Evolutionary conservation across 2,888 invertebrate species (phyloP).

Genomic region (Anticlea derivata): DNA sequence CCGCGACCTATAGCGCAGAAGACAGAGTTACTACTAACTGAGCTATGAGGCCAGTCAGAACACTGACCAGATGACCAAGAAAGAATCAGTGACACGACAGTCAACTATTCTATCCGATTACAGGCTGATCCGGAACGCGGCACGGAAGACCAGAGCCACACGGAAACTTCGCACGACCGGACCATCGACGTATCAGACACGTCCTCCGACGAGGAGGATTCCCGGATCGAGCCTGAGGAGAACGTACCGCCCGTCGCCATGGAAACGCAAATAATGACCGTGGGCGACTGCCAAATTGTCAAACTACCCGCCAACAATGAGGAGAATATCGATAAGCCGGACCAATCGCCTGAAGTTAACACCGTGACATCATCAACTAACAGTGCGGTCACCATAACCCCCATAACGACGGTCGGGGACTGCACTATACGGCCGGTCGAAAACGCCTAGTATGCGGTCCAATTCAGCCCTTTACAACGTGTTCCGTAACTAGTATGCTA

Average conservation of each 20-base stretch:
- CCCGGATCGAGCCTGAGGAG: slow-evolving; percentile 64
- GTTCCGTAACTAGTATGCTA: too few species aligned
- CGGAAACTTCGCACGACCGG: slow-evolving; percentile 50
- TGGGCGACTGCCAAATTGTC: slow-evolving; percentile 79
- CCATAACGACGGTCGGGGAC: slow-evolving; percentile 76
- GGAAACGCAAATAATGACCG: slow-evolving; percentile 79
- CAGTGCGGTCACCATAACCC: slow-evolving; percentile 74
- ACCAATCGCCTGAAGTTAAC: slow-evolving; percentile 47
- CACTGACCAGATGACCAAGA: too few species aligned
- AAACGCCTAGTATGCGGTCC: slow-evolving; percentile 61
- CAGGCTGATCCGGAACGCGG: slow-evolving; percentile 62
- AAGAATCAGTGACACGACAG: too few species aligned
- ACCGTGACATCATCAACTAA: slow-evolving; percentile 56
- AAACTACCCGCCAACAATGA: slow-evolving; percentile 68
- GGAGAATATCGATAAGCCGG: slow-evolving; percentile 47
- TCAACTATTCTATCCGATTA: too few species aligned
- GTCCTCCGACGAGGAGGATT: slow-evolving; percentile 69
- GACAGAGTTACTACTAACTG: too few species aligned
- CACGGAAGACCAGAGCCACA: slow-evolving; percentile 13
- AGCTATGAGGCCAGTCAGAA: too few species aligned
- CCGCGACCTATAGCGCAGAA: too few species aligned
- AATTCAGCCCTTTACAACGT: too few species aligned
- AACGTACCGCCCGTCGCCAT: slow-evolving; percentile 60
- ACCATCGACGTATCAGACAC: slow-evolving; percentile 77
- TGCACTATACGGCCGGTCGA: slow-evolving; percentile 78